Evolutionary conservation across 2,797 vertebrate species (phyloP).

Genomic region (Fistularia commersonii): DNA sequence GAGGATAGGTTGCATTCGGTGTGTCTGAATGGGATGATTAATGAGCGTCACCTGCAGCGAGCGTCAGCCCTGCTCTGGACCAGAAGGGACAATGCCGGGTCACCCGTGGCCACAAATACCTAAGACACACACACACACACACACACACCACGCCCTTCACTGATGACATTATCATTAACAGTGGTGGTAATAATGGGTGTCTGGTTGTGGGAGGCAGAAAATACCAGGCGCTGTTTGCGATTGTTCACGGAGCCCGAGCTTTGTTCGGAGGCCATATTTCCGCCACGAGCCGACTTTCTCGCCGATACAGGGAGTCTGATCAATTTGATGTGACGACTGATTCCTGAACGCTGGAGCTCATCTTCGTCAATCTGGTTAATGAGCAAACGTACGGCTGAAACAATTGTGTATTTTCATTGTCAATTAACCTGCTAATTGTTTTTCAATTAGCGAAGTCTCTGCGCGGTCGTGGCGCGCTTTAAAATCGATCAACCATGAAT

Average conservation of each 20-base stretch:
- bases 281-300: slow-evolving; percentile 12
- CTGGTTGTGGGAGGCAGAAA: background rate
- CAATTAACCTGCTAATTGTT: slow-evolving; percentile 29
- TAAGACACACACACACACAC: slow-evolving; percentile 7
- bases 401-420: slow-evolving; percentile 3
- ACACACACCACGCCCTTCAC: slow-evolving; percentile 36
- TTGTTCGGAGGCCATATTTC: slow-evolving; percentile 5
- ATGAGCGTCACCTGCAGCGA: slow-evolving; percentile 60
- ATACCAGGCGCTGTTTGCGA: background rate
- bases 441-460: background rate
- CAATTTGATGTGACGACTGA: slow-evolving; percentile 27
- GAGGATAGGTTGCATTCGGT: slow-evolving; percentile 51
- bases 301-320: background rate
- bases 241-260: no score
- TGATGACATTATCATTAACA: slow-evolving; percentile 67
- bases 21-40: slow-evolving; percentile 73
- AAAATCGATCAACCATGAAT: background rate
- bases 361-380: background rate
- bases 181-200: slow-evolving; percentile 44
- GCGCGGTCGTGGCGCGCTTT: no score
- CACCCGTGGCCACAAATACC: slow-evolving; percentile 48
- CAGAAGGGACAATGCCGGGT: slow-evolving; percentile 65
- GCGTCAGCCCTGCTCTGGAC: slow-evolving; percentile 67
- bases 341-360: slow-evolving; percentile 7
- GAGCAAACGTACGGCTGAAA: background rate